A percentile compares a stretch with the other conserved stretches of the same genome.
Evolutionary conservation across 2,113 vertebrate genomes (phyloP).

Genomic region (Paratilapia polleni): DNA sequence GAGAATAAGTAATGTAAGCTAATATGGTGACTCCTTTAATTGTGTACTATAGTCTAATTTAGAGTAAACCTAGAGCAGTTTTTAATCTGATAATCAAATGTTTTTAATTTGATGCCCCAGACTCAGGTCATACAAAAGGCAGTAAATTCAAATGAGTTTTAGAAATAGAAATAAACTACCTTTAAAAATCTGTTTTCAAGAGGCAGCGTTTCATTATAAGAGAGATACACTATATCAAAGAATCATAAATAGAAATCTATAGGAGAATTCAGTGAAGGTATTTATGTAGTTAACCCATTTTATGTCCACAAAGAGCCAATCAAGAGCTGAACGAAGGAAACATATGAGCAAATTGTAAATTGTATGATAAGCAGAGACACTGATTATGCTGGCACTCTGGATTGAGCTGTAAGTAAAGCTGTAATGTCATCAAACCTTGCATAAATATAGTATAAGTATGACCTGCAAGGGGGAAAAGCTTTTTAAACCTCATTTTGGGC

Average conservation of each 20-base stretch:
- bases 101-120: neutral
- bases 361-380: too few relatives aligned
- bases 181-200: neutral
- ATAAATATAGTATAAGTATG: fast-evolving
- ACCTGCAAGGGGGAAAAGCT: neutral
- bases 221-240: neutral
- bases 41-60: neutral
- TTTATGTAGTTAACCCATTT: neutral
- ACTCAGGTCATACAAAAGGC: neutral
- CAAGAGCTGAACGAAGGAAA: neutral
- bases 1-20: neutral
- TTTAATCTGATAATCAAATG: neutral
- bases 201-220: neutral
- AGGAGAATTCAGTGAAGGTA: neutral
- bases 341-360: neutral
- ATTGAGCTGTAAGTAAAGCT: neutral
- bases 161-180: neutral
- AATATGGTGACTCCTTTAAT: neutral
- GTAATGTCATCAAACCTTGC: neutral
- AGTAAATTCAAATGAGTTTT: neutral
- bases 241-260: too few relatives aligned
- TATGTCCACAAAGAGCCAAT: neutral
- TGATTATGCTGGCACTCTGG: too few relatives aligned
- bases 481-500: neutral
- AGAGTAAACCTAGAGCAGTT: neutral